Base-by-base conservation (phyloP, 1,140 invertebrate species). In the Pectinophora gossypiella region DNA sequence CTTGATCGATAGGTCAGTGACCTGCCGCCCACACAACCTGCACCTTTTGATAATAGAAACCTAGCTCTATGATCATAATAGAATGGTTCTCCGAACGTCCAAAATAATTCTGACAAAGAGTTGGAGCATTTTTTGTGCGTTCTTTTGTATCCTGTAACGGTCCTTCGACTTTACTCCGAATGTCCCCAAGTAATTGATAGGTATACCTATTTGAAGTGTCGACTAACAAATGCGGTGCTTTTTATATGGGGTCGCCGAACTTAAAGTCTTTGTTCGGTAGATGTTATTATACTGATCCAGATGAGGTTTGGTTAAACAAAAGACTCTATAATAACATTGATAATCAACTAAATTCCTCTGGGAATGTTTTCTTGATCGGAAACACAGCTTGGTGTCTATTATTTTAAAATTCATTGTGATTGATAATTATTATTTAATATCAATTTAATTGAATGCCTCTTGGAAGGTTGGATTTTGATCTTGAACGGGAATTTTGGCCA, bases 1-100 rank as follows among this genome's bases (percentile, higher is more conserved):
- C 68, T 73, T 78, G 64, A 82, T 74, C 61, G 59, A 70, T 65
- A 60, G 78, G 76, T 85, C 79, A 68, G 18, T 68, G 76, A 84
- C 78, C 75, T 43, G 46, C 42, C 66, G 51, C 74, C 72, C 64
- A 76, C 76, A 44, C 42, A 7, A 40, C 15, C 16, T 16, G 10
- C 15, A 13, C 6, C 36, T 13, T 6, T 6, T 40, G 36, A 40
- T 40, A 40, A 40, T 40, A 27, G 13, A 3, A 15, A 40, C 16
- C 13, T 38, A 27, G 12, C 23, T n/a, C 36, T 40, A 15, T 40
- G 12, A 40, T 10, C 36, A 16, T 2, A 40, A 16, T 40, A 40
- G 16, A 27, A 6, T 6, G 23, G 12, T 40, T 40, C n/a, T 18
- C 16, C 27, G 9, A n/a, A 32, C 9, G n/a, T 32, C 27, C 2